Percentiles rank a stretch among this genome's conserved stretches.
phyloP scores from a whole-genome alignment of 2,888 invertebrate species.

The Cryptocephalus primarius region DNA sequence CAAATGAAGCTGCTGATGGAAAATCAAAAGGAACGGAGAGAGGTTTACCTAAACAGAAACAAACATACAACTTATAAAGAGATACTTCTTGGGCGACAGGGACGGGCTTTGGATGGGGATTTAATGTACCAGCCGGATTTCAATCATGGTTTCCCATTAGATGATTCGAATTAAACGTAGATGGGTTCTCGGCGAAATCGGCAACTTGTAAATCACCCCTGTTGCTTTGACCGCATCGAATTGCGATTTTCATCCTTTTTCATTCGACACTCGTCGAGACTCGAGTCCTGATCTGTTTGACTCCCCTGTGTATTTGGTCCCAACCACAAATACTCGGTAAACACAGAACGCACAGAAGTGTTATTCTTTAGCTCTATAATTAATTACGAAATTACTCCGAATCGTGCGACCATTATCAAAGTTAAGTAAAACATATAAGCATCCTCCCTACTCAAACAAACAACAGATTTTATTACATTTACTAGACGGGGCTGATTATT shows the following conservation, averaged over 20 bases:
- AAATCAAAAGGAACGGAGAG: constrained; percentile 36
- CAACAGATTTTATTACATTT: constrained; percentile 18
- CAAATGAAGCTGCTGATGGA: constrained; percentile 35
- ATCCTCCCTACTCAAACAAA: constrained; percentile 21
- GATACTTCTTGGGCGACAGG: constrained; percentile 18
- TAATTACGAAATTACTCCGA: constrained; percentile 33
- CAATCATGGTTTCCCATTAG: too few species aligned
- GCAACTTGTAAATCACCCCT: too few species aligned
- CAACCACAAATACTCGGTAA: constrained; percentile 9
- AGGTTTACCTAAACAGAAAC: constrained; percentile 37
- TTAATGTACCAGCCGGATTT: background rate
- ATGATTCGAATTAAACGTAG: too few species aligned
- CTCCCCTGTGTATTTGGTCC: constrained; percentile 2
- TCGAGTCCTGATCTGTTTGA: constrained; percentile 4
- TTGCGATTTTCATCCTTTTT: too few species aligned
- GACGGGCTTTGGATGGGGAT: constrained; percentile 2
- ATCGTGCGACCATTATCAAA: constrained; percentile 23
- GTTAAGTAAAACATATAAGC: constrained; percentile 19
- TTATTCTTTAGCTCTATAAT: constrained; percentile 31
- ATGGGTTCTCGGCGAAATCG: too few species aligned
- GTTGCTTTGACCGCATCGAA: too few species aligned
- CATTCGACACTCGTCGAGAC: too few species aligned
- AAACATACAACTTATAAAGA: constrained; percentile 35
- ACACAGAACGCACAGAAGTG: constrained; percentile 14
- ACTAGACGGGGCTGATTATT: constrained; percentile 17